Conservation (phyloP, 2,113 vertebrate species). For the Thunnus thynnus region DNA sequence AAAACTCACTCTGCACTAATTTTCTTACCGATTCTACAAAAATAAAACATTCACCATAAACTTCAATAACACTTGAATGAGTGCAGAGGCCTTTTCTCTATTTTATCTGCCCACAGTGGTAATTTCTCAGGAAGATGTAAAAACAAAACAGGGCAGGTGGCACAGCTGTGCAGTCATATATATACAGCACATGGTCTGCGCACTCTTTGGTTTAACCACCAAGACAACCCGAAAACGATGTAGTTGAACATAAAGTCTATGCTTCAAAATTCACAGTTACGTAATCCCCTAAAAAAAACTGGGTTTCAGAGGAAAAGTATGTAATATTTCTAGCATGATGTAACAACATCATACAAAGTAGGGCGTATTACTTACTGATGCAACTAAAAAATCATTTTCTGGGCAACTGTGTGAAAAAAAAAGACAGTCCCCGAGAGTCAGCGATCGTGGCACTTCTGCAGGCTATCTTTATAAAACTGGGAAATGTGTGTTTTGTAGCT, state of each 20-base stretch:
- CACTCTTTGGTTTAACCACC: conserved; percentile 11
- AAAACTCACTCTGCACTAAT: background rate
- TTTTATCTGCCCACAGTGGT: too few relatives aligned
- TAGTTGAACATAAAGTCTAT: conserved; percentile 46
- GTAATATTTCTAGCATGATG: conserved; percentile 70
- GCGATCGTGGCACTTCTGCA: conserved; percentile 65
- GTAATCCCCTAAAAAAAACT: conserved; percentile 58
- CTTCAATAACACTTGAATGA: too few relatives aligned
- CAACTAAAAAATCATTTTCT: conserved; percentile 69
- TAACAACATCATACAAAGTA: conserved; percentile 75
- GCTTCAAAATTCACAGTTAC: conserved; percentile 60
- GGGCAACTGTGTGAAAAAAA: conserved; percentile 54
- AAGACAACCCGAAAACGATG: conserved; percentile 36
- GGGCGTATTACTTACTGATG: conserved; percentile 73
- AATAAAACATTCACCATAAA: too few relatives aligned
- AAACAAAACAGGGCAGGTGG: background rate
- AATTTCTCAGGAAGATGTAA: background rate
- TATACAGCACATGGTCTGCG: background rate
- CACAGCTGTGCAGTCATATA: background rate
- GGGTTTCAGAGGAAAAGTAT: conserved; percentile 58
- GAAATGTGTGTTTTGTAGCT: conserved; percentile 64
- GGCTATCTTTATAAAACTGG: conserved; percentile 64
- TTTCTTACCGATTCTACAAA: too few relatives aligned
- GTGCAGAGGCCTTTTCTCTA: too few relatives aligned
- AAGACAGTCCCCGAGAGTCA: conserved; percentile 57